Base-by-base conservation (phyloP, 1,140 invertebrate species). In the Antheraea pernyi region DNA sequence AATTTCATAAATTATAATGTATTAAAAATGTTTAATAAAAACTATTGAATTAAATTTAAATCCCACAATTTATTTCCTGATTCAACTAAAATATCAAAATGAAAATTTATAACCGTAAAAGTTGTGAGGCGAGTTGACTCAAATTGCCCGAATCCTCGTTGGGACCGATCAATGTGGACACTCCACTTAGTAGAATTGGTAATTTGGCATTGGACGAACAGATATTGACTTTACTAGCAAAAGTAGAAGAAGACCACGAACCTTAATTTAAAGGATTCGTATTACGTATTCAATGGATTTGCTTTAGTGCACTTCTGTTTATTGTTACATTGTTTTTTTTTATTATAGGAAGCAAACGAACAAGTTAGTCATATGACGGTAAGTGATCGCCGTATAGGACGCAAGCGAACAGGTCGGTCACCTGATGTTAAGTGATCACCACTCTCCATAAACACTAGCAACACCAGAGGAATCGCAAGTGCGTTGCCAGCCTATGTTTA, bases 111-210 rank as follows among this genome's bases (percentile, higher is more conserved):
- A 6, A 13, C 46, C 46, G 46, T 64, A 0, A 64, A 64, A 42
- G 59, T 53, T 13, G 16, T 53, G 37, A 59, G 64, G 30, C 60
- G 59, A 78, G 69, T 81, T 73, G 70, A 80, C 74, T 79, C 68
- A 79, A 86, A 82, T 82, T 80, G 81, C 62, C 59, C 48, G 61
- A 42, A 58, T 65, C 76, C 75, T 76, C 65, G 69, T 69, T 69
- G 69, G 68, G 65, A 68, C 73, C 62, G 68, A 7, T 65, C 73
- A 75, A 79, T 82, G 79, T 82, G 80, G 76, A 72, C 75, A 75
- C 46, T 77, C 75, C 83, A 89, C 85, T 89, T 82, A 79, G 76
- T 74, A 68, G 76, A 75, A 89, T 89, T 89, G 84, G 74, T 82
- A 84, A 89, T 89, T 89, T 86, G 87, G 83, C 85, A 86, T 60